A percentile compares a stretch with the other conserved stretches of the same genome.
Conservation (phyloP, 2,888 invertebrate species). For the Metopia argyrocephala region DNA sequence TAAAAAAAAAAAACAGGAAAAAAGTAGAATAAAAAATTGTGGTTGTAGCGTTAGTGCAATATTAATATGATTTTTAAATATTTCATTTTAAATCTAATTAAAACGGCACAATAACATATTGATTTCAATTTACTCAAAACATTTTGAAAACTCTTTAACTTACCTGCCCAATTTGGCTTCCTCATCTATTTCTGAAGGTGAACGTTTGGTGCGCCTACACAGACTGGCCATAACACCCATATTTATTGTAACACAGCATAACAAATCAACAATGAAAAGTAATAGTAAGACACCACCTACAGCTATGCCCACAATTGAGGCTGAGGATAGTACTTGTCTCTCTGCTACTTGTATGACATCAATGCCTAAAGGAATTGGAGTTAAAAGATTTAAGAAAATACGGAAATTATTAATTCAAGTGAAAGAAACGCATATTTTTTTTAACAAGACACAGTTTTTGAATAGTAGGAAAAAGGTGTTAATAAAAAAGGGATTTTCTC, state of each 20-base stretch:
- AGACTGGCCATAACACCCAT: slow-evolving; percentile 85
- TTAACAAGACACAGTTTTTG: no score
- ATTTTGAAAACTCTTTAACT: slow-evolving; percentile 68
- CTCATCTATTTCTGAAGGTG: slow-evolving; percentile 83
- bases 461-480: no score
- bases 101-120: no score
- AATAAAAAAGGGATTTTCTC: slow-evolving; percentile 24
- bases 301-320: slow-evolving; percentile 91
- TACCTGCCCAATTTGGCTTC: slow-evolving; percentile 92
- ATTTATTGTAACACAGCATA: slow-evolving; percentile 85
- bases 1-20: no score
- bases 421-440: no score
- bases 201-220: slow-evolving; percentile 80
- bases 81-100: slow-evolving; percentile 18
- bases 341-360: slow-evolving; percentile 77
- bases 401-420: slow-evolving; percentile 19
- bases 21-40: no score
- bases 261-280: slow-evolving; percentile 90
- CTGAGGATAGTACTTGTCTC: slow-evolving; percentile 77
- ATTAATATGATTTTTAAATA: slow-evolving; percentile 67
- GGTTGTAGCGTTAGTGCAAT: slow-evolving; percentile 74
- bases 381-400: background rate
- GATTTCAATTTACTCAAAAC: no score
- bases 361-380: slow-evolving; percentile 68
- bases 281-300: slow-evolving; percentile 89